These are phyloP conservation scores for Chrysogorgia sp. DNA, from an alignment of 92 coral and sea anemone genomes.

Conservation along the genomic window DNA sequence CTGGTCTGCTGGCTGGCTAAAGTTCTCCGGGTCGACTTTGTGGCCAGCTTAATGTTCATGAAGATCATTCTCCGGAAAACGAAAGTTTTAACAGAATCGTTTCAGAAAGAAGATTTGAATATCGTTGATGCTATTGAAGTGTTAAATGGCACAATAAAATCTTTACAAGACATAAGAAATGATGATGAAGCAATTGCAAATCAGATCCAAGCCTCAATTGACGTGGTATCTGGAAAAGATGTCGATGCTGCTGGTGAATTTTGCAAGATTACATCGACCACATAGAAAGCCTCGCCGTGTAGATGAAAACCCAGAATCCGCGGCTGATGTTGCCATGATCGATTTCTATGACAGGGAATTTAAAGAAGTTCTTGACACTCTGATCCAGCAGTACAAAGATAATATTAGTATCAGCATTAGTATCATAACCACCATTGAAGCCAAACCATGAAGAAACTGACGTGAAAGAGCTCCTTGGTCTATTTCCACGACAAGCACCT, in stretches of 20 bases:
- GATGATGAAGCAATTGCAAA: slow-evolving; percentile 4
- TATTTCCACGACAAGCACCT: slow-evolving; percentile 23
- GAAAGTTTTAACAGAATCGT: background rate
- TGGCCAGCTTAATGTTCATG: slow-evolving; percentile 4
- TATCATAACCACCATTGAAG: slow-evolving; percentile 16
- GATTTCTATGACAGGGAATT: slow-evolving; percentile 34
- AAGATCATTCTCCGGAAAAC: slow-evolving; percentile 1
- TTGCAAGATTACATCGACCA: slow-evolving; percentile 34
- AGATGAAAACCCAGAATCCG: slow-evolving; percentile 39
- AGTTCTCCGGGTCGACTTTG: slow-evolving; percentile 9
- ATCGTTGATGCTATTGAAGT: slow-evolving; percentile 12
- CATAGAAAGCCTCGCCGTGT: slow-evolving; percentile 12
- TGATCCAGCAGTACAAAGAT: slow-evolving; percentile 20
- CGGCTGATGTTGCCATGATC: slow-evolving; percentile 12
- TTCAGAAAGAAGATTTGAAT: slow-evolving; percentile 5
- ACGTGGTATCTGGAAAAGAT: background rate
- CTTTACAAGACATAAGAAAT: background rate
- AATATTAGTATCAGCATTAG: slow-evolving; percentile 15
- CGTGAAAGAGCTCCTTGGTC: slow-evolving; percentile 10
- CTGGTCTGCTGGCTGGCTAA: slow-evolving; percentile 15
- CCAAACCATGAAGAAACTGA: slow-evolving; percentile 10
- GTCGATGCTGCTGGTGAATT: slow-evolving; percentile 11
- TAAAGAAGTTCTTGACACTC: slow-evolving; percentile 24
- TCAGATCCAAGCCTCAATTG: slow-evolving; percentile 28
- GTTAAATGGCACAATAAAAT: background rate